Conservation (phyloP, 1,140 invertebrate species). For the Meloidogyne hapla region DNA sequence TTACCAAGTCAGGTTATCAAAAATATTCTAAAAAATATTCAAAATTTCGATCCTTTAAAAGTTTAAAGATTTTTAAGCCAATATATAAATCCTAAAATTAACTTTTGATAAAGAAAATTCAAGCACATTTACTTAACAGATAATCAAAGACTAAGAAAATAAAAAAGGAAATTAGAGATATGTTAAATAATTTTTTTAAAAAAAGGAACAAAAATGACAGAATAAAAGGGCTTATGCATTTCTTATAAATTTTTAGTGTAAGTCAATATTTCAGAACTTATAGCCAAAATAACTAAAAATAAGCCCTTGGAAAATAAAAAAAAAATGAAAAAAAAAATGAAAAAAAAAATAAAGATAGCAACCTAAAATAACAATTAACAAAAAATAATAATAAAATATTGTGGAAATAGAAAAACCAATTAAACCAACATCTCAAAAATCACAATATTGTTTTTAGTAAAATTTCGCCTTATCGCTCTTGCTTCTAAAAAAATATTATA, state of each 20-base stretch:
- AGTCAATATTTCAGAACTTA: too few relatives aligned
- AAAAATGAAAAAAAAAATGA: background rate
- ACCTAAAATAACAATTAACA: background rate
- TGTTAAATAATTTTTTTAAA: too few relatives aligned
- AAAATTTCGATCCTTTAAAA: too few relatives aligned
- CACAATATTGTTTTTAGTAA: conserved; percentile 45
- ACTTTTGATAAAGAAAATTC: background rate
- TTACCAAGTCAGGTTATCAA: background rate
- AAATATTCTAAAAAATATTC: background rate
- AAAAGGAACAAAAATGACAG: too few relatives aligned
- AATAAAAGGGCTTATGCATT: too few relatives aligned
- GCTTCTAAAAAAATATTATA: conserved; percentile 51
- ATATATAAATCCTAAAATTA: too few relatives aligned
- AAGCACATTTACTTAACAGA: background rate
- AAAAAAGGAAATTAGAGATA: too few relatives aligned
- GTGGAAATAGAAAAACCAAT: background rate
- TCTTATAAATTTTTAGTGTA: too few relatives aligned
- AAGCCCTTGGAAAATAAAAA: background rate
- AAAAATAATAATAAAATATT: background rate
- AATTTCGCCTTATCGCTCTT: conserved; percentile 63
- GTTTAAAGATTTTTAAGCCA: too few relatives aligned
- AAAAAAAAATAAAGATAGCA: conserved; percentile 1
- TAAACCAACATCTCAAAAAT: background rate
- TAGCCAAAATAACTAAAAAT: too few relatives aligned
- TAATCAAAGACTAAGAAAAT: too few relatives aligned